Evolutionary conservation across 2,113 vertebrate genomes (phyloP), one percentile per base, ranked within the genome.

Genomic region (Channa argus): DNA sequence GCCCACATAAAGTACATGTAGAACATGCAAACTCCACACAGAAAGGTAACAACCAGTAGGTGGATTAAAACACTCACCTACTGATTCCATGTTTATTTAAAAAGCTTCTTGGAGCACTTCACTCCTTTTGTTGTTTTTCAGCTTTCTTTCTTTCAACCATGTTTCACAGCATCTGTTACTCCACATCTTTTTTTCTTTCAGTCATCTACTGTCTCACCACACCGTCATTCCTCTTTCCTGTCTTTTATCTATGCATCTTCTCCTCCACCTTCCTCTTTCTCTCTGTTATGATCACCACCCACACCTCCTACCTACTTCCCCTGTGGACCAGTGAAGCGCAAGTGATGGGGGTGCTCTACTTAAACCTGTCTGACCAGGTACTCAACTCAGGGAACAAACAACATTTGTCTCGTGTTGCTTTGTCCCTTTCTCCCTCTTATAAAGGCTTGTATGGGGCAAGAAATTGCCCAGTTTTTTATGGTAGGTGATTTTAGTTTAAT

Each of bases 251-350:
- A 53, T 77, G 74, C 80, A 72, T 84, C 72, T 55, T 50, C 49
- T 51, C 34, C 15, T 73, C 45, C 53, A 47, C 62, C 14, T 8
- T 53, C 38, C 36, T 74, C 13, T 63, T 63, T 71, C 45, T 67
- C 63, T 76, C 52, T 44, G 53, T 64, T 50, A 71, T 53, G 60
- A 81, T 79, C 75, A 56, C 79, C 83, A 80, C 83, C 83, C 85
- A 82, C 83, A 83, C 79, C 34, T 85, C 79, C 70, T 84, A 77
- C 81, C 60, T 8, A 65, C 54, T 72, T 83, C 74, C 8, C 13
- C 58, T 49, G 37, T 49, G 2, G 37, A 72, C 36, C 73, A 36
- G 39, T 79, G 70, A 69, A 43, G 74, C 63, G 54, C 71, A 86
- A 86, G 62, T 13, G 52, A 88, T 62, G 64, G 60, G 50, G 52